Evolutionary conservation across 2,113 vertebrate species (phyloP), one percentile per base, ranked within the genome.

Genomic region (Arothron firmamentum): DNA sequence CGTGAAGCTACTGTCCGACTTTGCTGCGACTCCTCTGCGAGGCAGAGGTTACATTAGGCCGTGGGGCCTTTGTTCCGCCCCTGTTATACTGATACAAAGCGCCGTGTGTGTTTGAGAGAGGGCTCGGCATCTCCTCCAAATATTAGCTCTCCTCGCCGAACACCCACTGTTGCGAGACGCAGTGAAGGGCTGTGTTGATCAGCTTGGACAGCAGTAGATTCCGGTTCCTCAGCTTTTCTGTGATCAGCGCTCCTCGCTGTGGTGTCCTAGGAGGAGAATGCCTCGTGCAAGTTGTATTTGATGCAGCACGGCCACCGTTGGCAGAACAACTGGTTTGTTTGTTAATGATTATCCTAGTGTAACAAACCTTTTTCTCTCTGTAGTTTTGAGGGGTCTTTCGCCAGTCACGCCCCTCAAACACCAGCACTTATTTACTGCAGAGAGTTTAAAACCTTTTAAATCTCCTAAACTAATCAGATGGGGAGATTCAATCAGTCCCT

Each of bases 51-150:
- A 60, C 65, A 41, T 70, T 3, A 31, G 67, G 70, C 68, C 67
- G 55, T 62, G 42, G 67, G 59, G 21, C 56, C 80, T 79, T 88
- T 88, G 82, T 88, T 85, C 81, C 69, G 7, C 74, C 47, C 82
- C 63, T 10, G 14, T 70, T 77, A 47, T 52, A 56, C 62, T 11
- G 11, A 28, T 28, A 89, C 86, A 89, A 85, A 87, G 86, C 70
- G 7, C 31, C 10, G 28, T 79, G 86, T 89, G 88, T 89, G 70
- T 77, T 60, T 9, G 41, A 80, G 48, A 74, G 62, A 83, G 71
- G 72, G 81, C 59, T 86, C 77, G 82, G 83, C 84, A 82, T 84
- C 66, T 59, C 82, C 72, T 51, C 57, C 75, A 87, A 88, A 88
- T 88, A 87, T 87, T 89, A 86, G 83, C 63, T 71, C 82, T 74